Evolutionary conservation across 37 sponge, comb jelly and placozoan genomes (phyloP).

Genomic region (Aplysina aerophoba): DNA sequence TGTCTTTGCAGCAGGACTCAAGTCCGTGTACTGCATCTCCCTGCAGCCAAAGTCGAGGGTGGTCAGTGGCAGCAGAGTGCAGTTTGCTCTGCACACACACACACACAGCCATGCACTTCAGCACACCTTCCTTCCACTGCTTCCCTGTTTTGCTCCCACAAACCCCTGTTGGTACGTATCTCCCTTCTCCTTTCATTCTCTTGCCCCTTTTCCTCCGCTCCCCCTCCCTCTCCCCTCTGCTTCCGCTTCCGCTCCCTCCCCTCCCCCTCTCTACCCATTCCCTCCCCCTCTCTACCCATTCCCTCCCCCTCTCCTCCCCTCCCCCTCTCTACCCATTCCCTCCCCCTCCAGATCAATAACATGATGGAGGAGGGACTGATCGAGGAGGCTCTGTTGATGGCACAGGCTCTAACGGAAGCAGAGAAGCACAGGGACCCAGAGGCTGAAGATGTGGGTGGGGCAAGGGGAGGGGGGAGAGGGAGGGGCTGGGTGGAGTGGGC

Average conservation of each 20-base stretch:
- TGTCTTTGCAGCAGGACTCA: constrained; percentile 49
- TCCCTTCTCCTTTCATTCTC: too few relatives aligned
- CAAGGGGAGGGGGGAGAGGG: too few relatives aligned
- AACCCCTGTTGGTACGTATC: too few relatives aligned
- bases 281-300: too few relatives aligned
- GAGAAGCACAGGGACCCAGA: constrained; percentile 41
- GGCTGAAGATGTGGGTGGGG: constrained; percentile 29
- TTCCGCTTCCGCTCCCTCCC: too few relatives aligned
- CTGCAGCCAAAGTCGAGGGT: constrained; percentile 28
- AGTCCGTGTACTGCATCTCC: constrained; percentile 58
- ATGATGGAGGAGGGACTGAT: constrained; percentile 62
- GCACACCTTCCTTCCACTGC: not conserved
- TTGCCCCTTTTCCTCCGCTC: too few relatives aligned
- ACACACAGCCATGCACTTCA: not conserved
- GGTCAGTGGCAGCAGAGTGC: not conserved
- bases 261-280: too few relatives aligned
- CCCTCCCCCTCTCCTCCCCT: too few relatives aligned
- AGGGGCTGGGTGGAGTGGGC: too few relatives aligned
- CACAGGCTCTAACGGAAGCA: constrained; percentile 64
- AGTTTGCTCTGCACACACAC: not conserved
- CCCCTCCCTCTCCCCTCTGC: too few relatives aligned
- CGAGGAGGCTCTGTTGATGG: constrained; percentile 77
- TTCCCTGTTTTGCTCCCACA: too few relatives aligned
- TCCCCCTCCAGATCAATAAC: constrained; percentile 59
- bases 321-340: too few relatives aligned